Evolutionary conservation across 2,888 invertebrate species (phyloP), one percentile per base, ranked within the genome.

Genomic region (Leptinotarsa haldemani): DNA sequence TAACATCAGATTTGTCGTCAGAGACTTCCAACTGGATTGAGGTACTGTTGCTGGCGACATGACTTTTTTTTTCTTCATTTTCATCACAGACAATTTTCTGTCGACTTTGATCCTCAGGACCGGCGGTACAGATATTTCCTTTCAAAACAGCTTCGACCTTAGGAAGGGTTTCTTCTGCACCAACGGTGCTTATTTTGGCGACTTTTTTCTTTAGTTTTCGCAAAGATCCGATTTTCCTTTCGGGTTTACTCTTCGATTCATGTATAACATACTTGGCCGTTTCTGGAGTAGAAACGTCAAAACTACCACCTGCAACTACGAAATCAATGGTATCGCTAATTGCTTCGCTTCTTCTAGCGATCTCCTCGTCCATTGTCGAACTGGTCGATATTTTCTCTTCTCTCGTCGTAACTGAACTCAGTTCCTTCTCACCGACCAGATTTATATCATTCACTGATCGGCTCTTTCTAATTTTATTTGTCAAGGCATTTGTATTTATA

Each of bases 151-250:
- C 46, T 56, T 68, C 22, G 16, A 53, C 30, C 46, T 68, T 46
- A 12, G 69, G 2, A 46, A 3, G 56, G 53, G 18, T 53, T 53
- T 16, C 56, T 40, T 58, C 47, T 16, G n/a, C 30, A 30, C 40
- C 65, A 22, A 25, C 25, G 15, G 7, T 47, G 12, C 20, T n/a
- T 13, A 16, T 20, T 48, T 65, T 65, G 25, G 7, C 4, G 12
- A 70, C 46, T 64, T 69, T 69, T 46, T n/a, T 40, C 20, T 67
- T 75, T 2, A 65, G 15, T 70, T 67, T 71, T 50, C 77, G 68
- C 46, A 69, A 20, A 2, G 75, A 77, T 61, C 74, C 74, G 46
- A 75, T 71, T 61, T 77, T 77, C 65, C 75, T 66, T 50, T 3
- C 20, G 15, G 47, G 20, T 46, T 68, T 67, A 58, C 64, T 58